Percentiles rank a stretch among this genome's conserved stretches.
These are phyloP conservation scores for Ciconia boyciana DNA, from an alignment of 2,113 vertebrate species.

Conservation along the genomic window DNA sequence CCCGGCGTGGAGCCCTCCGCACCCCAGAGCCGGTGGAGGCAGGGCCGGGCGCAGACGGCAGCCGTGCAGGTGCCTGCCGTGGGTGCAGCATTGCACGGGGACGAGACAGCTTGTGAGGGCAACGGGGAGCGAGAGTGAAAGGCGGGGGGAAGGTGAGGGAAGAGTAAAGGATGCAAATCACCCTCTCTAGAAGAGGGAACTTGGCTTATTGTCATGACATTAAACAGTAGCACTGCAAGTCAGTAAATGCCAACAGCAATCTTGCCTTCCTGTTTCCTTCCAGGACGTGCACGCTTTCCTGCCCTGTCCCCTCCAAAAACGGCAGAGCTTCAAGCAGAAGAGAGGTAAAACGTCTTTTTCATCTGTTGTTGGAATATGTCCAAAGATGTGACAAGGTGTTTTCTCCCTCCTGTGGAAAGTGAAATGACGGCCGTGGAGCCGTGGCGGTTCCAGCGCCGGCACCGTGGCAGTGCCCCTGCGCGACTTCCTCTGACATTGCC, in stretches of 20 bases:
- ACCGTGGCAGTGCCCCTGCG: neutral
- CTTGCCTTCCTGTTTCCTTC: neutral
- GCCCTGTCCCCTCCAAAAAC: no score
- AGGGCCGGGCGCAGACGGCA: neutral
- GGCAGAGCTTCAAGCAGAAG: fast-evolving
- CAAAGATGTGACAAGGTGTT: fast-evolving
- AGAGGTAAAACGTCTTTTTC: neutral
- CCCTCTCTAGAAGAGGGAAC: neutral
- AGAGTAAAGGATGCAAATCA: neutral
- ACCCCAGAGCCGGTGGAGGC: neutral
- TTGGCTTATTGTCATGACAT: no score
- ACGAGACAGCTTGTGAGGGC: neutral
- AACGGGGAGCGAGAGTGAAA: neutral
- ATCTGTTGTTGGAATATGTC: neutral
- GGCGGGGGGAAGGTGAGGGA: no score
- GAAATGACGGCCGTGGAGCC: neutral
- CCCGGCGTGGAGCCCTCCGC: neutral
- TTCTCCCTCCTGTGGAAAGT: no score
- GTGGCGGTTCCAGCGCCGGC: fast-evolving
- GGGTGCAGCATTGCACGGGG: neutral
- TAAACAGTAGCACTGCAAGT: no score
- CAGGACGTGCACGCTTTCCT: neutral
- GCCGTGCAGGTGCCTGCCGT: neutral
- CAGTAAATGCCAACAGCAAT: neutral
- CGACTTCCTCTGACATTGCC: fast-evolving